phyloP scores from a whole-genome alignment of 1,140 invertebrate genomes.

The Semibalanus balanoides region DNA sequence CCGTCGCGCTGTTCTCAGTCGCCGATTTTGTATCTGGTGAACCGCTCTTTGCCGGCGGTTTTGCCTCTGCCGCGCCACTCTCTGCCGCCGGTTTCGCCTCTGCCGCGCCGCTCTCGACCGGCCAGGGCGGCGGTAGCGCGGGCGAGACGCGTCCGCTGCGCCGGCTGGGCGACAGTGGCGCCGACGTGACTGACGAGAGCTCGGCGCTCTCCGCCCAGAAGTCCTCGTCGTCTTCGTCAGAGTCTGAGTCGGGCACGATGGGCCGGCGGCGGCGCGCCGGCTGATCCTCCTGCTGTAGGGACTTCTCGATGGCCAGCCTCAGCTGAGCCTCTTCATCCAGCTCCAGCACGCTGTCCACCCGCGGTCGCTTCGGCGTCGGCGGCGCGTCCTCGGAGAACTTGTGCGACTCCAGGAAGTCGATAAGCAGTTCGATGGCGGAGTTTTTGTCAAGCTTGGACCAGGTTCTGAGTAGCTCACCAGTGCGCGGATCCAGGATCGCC shows the following conservation, averaged over 20 bases:
- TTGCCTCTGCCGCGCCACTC: too few relatives aligned
- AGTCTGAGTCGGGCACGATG: conserved; percentile 11
- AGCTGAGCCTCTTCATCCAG: conserved; percentile 35
- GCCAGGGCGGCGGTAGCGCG: neutral
- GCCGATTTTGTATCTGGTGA: neutral
- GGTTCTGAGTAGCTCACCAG: conserved; percentile 46
- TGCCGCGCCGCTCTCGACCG: conserved; percentile 6
- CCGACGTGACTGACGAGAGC: conserved; percentile 14
- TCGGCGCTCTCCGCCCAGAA: conserved; percentile 23
- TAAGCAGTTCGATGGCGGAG: conserved; percentile 36
- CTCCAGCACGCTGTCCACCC: conserved; percentile 28
- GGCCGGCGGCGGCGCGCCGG: conserved; percentile 9
- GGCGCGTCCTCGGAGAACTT: conserved; percentile 16
- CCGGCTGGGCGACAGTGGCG: conserved; percentile 2
- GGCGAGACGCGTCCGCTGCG: conserved; percentile 1
- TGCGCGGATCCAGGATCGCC: conserved; percentile 54
- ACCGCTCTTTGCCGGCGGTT: too few relatives aligned
- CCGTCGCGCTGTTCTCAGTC: neutral
- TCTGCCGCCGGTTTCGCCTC: neutral
- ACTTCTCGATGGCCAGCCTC: conserved; percentile 35
- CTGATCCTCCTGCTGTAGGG: conserved; percentile 22
- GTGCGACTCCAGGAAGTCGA: conserved; percentile 22
- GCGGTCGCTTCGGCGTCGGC: conserved; percentile 13
- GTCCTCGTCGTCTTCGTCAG: conserved; percentile 23
- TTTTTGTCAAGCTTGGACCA: conserved; percentile 39